A percentile compares a stretch with the other conserved stretches of the same genome.
phyloP scores from a whole-genome alignment of 2,888 invertebrate genomes.

The Drosophila subquinaria region DNA sequence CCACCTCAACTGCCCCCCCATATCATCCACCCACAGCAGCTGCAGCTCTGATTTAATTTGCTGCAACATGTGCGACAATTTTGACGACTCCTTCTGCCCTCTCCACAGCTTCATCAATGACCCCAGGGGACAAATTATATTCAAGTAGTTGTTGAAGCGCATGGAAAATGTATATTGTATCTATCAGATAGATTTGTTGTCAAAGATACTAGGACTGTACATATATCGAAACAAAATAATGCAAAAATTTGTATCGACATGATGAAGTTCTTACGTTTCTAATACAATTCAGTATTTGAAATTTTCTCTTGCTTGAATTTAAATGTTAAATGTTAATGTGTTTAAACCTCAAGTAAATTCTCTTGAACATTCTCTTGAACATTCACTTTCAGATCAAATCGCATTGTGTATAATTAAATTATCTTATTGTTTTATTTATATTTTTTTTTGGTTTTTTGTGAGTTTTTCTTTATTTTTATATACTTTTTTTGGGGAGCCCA shows the following conservation, averaged over 20 bases:
- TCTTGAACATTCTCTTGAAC: too few relatives aligned
- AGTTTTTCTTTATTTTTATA: slow-evolving; percentile 24
- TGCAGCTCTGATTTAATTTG: slow-evolving; percentile 63
- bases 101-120: background rate
- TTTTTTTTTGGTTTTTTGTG: slow-evolving; percentile 19
- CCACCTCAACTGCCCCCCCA: slow-evolving; percentile 19
- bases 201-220: background rate
- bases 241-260: too few relatives aligned
- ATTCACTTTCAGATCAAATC: too few relatives aligned
- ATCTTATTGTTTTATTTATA: background rate
- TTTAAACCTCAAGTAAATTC: too few relatives aligned
- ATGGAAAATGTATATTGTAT: background rate
- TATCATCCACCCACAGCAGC: slow-evolving; percentile 19
- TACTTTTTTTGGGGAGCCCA: slow-evolving; percentile 52
- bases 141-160: slow-evolving; percentile 3
- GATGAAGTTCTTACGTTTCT: too few relatives aligned
- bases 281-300: too few relatives aligned
- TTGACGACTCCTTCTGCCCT: background rate
- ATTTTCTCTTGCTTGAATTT: too few relatives aligned
- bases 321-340: too few relatives aligned
- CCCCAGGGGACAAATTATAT: slow-evolving; percentile 9
- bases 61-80: slow-evolving; percentile 70
- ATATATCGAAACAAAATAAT: background rate
- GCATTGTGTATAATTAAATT: background rate
- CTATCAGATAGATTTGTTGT: background rate